Evolutionary conservation across 2,113 vertebrate genomes (phyloP).

Genomic region (Rhipidura dahli): DNA sequence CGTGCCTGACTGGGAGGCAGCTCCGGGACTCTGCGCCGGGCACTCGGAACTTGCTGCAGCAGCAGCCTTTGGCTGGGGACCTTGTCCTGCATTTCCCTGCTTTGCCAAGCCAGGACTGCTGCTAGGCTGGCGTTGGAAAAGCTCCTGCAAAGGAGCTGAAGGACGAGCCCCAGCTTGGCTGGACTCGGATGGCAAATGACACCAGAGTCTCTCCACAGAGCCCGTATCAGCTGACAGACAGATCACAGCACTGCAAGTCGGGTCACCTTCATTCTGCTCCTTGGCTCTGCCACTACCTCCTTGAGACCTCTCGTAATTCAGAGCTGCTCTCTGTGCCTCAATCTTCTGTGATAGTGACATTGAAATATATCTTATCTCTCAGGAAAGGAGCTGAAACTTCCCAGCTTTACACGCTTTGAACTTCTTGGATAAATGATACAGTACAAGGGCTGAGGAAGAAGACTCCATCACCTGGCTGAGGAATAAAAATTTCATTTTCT

Average conservation of each 20-base stretch:
- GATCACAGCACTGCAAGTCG: background rate
- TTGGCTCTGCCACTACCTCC: background rate
- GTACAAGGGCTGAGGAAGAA: background rate
- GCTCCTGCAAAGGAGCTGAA: background rate
- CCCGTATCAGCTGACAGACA: background rate
- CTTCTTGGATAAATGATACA: background rate
- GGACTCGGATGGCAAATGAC: background rate
- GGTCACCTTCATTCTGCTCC: slow-evolving; percentile 3
- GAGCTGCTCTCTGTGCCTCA: background rate
- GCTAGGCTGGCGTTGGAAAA: background rate
- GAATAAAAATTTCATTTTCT: background rate
- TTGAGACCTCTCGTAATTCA: background rate
- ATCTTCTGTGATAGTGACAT: background rate
- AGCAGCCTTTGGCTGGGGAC: background rate
- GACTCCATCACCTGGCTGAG: background rate
- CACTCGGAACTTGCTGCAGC: slow-evolving; percentile 4
- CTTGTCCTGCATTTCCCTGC: background rate
- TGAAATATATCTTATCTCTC: background rate
- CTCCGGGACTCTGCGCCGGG: background rate
- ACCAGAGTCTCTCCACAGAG: background rate
- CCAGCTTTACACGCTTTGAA: background rate
- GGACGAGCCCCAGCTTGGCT: background rate
- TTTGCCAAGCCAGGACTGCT: background rate
- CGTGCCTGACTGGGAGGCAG: background rate
- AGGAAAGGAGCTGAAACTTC: background rate